Conservation (phyloP, 2,888 invertebrate species). For the Habroteleia sp. region DNA sequence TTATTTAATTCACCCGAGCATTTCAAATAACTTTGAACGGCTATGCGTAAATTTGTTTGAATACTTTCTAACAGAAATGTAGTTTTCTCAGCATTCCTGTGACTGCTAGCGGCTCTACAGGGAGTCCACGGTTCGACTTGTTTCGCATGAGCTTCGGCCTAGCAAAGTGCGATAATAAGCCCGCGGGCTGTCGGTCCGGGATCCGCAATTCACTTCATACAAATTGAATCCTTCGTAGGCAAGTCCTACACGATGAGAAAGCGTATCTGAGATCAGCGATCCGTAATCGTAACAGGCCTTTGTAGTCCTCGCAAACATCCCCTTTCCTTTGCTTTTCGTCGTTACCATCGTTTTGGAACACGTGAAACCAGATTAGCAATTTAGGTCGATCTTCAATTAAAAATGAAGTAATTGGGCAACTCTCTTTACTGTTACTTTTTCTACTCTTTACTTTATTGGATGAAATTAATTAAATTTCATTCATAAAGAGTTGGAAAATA, state of each 20-base stretch:
- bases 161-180: constrained; percentile 79
- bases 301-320: constrained; percentile 68
- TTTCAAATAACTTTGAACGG: constrained; percentile 43
- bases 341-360: constrained; percentile 61
- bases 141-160: constrained; percentile 73
- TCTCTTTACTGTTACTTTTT: constrained; percentile 26
- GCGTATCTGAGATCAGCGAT: constrained; percentile 77
- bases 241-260: constrained; percentile 72
- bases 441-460: constrained; percentile 4
- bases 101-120: constrained; percentile 60
- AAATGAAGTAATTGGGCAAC: constrained; percentile 50
- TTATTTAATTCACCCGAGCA: constrained; percentile 31
- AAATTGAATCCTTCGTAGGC: constrained; percentile 78
- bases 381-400: constrained; percentile 58
- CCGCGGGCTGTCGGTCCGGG: constrained; percentile 77
- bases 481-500: neutral
- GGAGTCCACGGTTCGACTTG: constrained; percentile 61
- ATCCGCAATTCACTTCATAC: constrained; percentile 76
- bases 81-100: constrained; percentile 61
- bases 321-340: constrained; percentile 61
- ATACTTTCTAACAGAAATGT: constrained; percentile 59
- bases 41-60: constrained; percentile 58
- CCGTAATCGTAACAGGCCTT: constrained; percentile 74
- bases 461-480: constrained; percentile 30
- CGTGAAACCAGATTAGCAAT: constrained; percentile 62